Percentiles rank a stretch among this genome's conserved stretches.
Conservation (phyloP, 1,140 invertebrate genomes). For the Trypoxylus dichotomus region DNA sequence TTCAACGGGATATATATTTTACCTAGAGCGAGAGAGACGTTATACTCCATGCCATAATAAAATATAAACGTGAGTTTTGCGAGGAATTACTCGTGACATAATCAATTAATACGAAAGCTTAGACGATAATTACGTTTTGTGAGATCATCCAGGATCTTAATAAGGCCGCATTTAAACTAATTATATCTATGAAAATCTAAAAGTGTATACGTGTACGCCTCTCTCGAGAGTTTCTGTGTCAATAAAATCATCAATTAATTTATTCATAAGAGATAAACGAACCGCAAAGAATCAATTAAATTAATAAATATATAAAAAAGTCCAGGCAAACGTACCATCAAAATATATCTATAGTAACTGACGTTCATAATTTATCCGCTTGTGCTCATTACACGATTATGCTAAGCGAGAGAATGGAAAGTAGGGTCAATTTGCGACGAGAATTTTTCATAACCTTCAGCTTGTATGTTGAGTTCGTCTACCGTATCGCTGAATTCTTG, state of each 20-base stretch:
- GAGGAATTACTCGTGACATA: conserved; percentile 10
- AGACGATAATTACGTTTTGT: conserved; percentile 2
- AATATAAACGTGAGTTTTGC: conserved; percentile 16
- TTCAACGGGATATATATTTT: background rate
- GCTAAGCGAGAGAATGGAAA: conserved; percentile 17
- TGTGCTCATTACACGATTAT: conserved; percentile 24
- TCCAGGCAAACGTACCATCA: background rate
- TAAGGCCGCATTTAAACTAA: conserved; percentile 16
- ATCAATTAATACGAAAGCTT: conserved; percentile 13
- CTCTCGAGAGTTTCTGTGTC: background rate
- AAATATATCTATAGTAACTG: background rate
- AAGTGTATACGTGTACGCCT: background rate
- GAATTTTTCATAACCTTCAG: conserved; percentile 22
- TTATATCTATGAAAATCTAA: conserved; percentile 18
- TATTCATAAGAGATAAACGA: conserved; percentile 14
- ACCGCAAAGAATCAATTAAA: conserved; percentile 12
- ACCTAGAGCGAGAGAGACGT: background rate
- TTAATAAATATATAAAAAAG: background rate
- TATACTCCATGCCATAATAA: background rate
- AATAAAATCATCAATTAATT: conserved; percentile 21
- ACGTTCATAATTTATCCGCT: background rate
- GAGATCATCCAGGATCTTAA: conserved; percentile 25
- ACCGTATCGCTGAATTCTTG: background rate
- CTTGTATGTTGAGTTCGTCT: background rate
- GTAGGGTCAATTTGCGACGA: conserved; percentile 12